phyloP scores from a whole-genome alignment of 2,113 vertebrate species.

The Hydrolagus affinis region DNA sequence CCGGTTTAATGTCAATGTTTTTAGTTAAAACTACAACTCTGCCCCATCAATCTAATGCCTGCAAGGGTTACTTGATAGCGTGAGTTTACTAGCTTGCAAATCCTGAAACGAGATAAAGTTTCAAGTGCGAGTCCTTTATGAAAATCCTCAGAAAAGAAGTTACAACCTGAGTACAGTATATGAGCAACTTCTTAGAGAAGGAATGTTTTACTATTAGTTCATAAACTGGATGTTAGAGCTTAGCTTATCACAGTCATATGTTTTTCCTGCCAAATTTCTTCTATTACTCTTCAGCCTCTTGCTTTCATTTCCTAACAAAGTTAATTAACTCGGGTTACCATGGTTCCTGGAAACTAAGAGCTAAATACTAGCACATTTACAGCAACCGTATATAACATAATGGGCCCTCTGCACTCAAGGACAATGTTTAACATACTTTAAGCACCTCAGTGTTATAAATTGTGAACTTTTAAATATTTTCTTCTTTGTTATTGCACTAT shows the following conservation, averaged over 20 bases:
- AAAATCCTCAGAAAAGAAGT: background rate
- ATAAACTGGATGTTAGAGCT: background rate
- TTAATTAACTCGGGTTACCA: slow-evolving; percentile 11
- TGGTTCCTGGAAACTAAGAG: background rate
- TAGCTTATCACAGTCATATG: background rate
- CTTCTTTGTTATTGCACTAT: slow-evolving; percentile 1
- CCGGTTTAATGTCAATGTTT: slow-evolving; percentile 24
- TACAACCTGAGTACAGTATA: background rate
- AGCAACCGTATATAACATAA: background rate
- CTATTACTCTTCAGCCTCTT: background rate
- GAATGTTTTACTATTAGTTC: background rate
- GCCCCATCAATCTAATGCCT: background rate
- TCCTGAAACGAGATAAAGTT: background rate
- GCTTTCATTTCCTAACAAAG: slow-evolving; percentile 2
- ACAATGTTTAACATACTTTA: background rate
- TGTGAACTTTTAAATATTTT: background rate
- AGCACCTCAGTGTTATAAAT: background rate
- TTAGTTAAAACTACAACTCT: background rate
- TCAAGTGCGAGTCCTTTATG: slow-evolving; percentile 1
- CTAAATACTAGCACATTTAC: background rate
- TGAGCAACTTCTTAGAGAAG: background rate
- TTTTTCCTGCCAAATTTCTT: slow-evolving; percentile 27
- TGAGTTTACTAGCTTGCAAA: slow-evolving; percentile 2
- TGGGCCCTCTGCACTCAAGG: background rate
- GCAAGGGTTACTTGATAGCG: background rate